Base-by-base conservation (phyloP, 1,140 invertebrate genomes). In the Portunus trituberculatus region DNA sequence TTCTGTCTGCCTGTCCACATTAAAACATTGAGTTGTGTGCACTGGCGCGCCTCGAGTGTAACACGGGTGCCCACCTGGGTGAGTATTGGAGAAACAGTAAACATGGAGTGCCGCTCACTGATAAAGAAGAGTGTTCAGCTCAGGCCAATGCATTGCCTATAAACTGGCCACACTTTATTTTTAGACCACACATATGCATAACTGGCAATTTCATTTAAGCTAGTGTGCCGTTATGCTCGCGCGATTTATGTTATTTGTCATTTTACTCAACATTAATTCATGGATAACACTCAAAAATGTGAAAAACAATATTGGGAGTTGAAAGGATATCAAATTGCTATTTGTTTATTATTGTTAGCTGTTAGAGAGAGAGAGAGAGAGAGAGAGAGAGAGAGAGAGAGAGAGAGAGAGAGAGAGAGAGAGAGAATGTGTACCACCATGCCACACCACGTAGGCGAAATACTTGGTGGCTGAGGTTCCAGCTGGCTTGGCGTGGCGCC, bases 301-400 rank as follows among this genome's bases (percentile, higher is more conserved):
- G 52, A 20, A 59, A 59, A 59, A 59, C 52, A 59, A 59, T 59
- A 59, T 59, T 59, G 52, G 52, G 16, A 59, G 52, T 59, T 59
- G 52, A 59, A 59, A 59, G 52, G 52, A 59, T 59, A 59, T 59
- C 52, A 59, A 59, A 20, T 20, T 59, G 52, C 10, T 59, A 59
- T 59, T 59, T 59, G 52, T 59, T 14, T 59, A 59, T 59, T 59
- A 59, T 59, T 59, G 52, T 59, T 59, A 20, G 52, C 52, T 20
- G 16, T 59, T 76, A 25, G 12, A 16, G 20, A 7, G n/a, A n/a
- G 67, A n/a, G 67, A n/a, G 67, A n/a, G 67, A 76, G 67, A 76
- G 67, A 76, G 67, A 76, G 67, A n/a, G 67, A 76, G n/a, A 76
- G 67, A 76, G 67, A 76, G 67, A 76, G 67, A n/a, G n/a, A 76